phyloP scores from a whole-genome alignment of 2,888 invertebrate genomes.

The Muscina levida region DNA sequence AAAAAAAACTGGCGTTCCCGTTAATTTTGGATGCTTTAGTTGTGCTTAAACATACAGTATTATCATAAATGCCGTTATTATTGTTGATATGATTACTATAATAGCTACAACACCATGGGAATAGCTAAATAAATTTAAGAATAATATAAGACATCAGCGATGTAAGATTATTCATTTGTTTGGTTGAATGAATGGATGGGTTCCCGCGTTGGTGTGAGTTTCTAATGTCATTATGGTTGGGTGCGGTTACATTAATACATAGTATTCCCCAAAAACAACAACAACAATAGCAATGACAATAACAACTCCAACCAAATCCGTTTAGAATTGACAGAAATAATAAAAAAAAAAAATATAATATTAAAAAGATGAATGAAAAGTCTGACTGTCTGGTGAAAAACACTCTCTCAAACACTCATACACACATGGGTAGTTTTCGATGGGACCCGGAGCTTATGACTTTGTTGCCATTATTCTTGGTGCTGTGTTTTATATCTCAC shows the following conservation, averaged over 20 bases:
- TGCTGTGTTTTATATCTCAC: conserved; percentile 50
- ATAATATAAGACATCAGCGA: conserved; percentile 46
- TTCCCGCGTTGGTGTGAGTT: background rate
- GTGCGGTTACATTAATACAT: conserved; percentile 49
- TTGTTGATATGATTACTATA: conserved; percentile 44
- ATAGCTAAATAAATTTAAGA: conserved; percentile 46
- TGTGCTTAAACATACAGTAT: too few relatives aligned
- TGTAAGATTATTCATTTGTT: conserved; percentile 39
- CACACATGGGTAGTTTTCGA: conserved; percentile 30
- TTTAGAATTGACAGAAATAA: conserved; percentile 29
- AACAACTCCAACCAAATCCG: conserved; percentile 20
- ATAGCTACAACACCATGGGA: background rate
- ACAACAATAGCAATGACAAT: background rate
- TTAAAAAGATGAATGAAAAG: conserved; percentile 38
- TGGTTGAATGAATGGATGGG: conserved; percentile 19
- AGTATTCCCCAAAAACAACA: conserved; percentile 3
- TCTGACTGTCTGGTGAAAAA: conserved; percentile 31
- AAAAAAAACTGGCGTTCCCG: too few relatives aligned
- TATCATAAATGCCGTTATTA: conserved; percentile 47
- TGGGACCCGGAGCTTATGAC: conserved; percentile 45
- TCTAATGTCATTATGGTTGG: conserved; percentile 48
- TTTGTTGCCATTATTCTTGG: conserved; percentile 47
- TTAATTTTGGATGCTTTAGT: too few relatives aligned
- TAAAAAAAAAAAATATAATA: conserved; percentile 21
- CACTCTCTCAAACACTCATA: background rate